Percentiles rank a stretch among this genome's conserved stretches.
Conservation (phyloP, 1,140 invertebrate genomes). For the Caenorhabditis brenneri region DNA sequence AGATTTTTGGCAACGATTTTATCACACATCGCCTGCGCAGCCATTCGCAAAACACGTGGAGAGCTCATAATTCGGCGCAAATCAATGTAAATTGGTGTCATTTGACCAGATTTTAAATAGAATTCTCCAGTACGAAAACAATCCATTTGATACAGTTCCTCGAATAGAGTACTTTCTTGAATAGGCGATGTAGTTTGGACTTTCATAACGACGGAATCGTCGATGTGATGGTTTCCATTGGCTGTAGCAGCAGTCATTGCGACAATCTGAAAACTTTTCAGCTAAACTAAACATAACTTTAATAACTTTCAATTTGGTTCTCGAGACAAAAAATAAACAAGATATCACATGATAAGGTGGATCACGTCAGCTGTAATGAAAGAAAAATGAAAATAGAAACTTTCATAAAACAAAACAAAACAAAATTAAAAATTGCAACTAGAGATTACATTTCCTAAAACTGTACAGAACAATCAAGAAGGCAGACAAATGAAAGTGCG, state of each 20-base stretch:
- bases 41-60: constrained; percentile 73
- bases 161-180: constrained; percentile 63
- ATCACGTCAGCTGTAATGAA: not conserved
- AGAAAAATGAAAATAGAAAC: not conserved
- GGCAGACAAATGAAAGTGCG: not conserved
- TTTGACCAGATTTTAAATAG: constrained; percentile 85
- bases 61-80: constrained; percentile 86
- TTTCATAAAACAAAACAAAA: not conserved
- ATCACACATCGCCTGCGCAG: constrained; percentile 54
- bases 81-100: constrained; percentile 93
- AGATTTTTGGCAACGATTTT: constrained; percentile 48
- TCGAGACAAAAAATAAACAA: not conserved
- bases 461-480: not conserved
- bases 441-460: not conserved
- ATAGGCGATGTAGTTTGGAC: not conserved
- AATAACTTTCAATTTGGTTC: no score
- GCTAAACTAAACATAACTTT: no score
- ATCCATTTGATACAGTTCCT: constrained; percentile 74
- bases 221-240: not conserved
- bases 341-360: not conserved
- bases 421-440: not conserved
- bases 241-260: constrained; percentile 25
- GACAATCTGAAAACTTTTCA: not conserved
- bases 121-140: constrained; percentile 86
- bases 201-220: not conserved